A percentile compares a stretch with the other conserved stretches of the same genome.
Conservation (phyloP, 2,888 invertebrate genomes). For the Nineta flava region DNA sequence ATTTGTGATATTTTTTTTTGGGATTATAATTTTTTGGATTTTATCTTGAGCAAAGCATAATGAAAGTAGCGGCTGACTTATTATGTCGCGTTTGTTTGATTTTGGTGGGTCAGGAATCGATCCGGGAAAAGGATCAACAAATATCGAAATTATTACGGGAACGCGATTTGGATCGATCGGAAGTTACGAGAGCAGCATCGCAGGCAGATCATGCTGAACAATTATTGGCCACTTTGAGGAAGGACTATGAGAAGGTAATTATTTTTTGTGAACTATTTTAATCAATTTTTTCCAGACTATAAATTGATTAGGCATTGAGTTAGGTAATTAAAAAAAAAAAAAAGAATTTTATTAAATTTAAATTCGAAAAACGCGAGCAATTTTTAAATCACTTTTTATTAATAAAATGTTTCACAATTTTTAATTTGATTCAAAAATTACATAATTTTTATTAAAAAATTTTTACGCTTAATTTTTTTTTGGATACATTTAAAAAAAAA, state of each 20-base stretch:
- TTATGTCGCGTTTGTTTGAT: constrained; percentile 7
- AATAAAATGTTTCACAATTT: too few species aligned
- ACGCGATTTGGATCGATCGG: constrained; percentile 76
- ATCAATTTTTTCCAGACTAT: constrained; percentile 19
- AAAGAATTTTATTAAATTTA: too few species aligned
- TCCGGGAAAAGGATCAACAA: constrained; percentile 88
- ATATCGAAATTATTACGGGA: constrained; percentile 85
- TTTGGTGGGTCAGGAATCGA: constrained; percentile 48
- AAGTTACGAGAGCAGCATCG: constrained; percentile 67
- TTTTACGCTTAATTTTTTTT: too few species aligned
- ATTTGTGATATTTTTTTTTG: neutral
- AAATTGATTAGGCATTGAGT: too few species aligned
- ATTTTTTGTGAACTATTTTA: constrained; percentile 2
- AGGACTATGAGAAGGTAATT: constrained; percentile 48
- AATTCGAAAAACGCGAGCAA: too few species aligned
- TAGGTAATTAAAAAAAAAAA: too few species aligned
- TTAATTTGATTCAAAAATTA: too few species aligned
- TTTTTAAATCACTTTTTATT: too few species aligned
- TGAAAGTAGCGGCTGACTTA: constrained; percentile 7
- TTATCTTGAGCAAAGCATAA: neutral
- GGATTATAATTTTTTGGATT: neutral
- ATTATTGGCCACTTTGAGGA: constrained; percentile 38
- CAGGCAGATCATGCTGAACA: constrained; percentile 67
- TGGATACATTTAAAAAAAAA: too few species aligned
- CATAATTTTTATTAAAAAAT: too few species aligned